Evolutionary conservation across 2,797 vertebrate species (phyloP), one percentile per base, ranked within the genome.

Genomic region (Gymnothorax javanicus): DNA sequence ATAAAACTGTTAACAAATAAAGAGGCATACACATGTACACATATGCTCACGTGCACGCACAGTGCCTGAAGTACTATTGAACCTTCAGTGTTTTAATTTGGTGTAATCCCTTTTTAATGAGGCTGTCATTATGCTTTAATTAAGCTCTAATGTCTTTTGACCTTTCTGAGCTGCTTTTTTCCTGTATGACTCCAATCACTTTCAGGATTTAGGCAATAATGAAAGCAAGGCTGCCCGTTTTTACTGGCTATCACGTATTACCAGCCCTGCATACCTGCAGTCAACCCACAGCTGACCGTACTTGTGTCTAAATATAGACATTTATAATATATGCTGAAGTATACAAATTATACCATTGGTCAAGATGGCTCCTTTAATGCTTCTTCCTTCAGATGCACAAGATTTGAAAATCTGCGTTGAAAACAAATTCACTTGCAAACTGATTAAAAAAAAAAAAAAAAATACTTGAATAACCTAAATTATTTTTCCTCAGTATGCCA

Each of bases 81-180:
- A 15, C 75, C 20, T 23, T 33, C 15, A 79, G 75, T 52, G 75
- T 79, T 50, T 52, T 79, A 79, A 79, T 79, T 43, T 52, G 75
- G 50, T 52, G 43, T 79, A 79, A 79, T 77, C 75, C 33, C 75
- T 20, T 79, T 79, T 79, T 52, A 79, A 79, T 79, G 75, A 50
- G 33, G 7, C 33, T 79, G 43, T 79, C 75, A 79, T 52, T 79
- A 52, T 20, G 50, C 33, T 52, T 79, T 79, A 79, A 79, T 79
- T 50, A 50, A 79, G 75, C 75, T 52, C 27, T 50, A 20, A 23
- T 52, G 27, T 52, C 75, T 79, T 50, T 7, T 52, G 13, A 79
- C 75, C 43, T 79, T 79, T 79, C 75, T 50, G 20, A 7, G 43
- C 75, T 79, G 15, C 75, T 79, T 52, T 52, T 43, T 50, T 7